Evolutionary conservation across 1,140 invertebrate genomes (phyloP).

Genomic region (Gonatopus flavifemur): DNA sequence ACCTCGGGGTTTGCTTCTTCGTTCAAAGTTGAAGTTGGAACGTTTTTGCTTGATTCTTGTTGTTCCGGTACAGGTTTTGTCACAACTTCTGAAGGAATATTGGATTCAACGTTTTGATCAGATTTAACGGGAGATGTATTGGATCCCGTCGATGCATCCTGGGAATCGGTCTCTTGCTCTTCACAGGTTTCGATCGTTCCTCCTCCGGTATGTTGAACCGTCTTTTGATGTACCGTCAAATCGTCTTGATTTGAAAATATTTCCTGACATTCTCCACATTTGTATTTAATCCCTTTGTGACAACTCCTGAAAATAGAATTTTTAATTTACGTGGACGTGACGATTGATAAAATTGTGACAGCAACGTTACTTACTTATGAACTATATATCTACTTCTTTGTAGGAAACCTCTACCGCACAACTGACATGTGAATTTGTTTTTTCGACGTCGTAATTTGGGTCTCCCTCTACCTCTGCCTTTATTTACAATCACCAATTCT

Average conservation of each 20-base stretch:
- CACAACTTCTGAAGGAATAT: too few species aligned
- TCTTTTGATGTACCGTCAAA: constrained; percentile 60
- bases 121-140: too few species aligned
- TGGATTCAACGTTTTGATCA: too few species aligned
- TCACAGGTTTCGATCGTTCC: constrained; percentile 42
- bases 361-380: constrained; percentile 46
- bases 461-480: constrained; percentile 59
- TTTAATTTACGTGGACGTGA: too few species aligned
- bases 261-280: constrained; percentile 57
- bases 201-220: constrained; percentile 55
- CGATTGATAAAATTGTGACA: constrained; percentile 8
- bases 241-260: constrained; percentile 54
- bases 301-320: constrained; percentile 45
- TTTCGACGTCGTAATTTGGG: constrained; percentile 57
- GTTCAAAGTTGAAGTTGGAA: not conserved
- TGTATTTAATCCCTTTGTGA: constrained; percentile 58
- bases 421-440: constrained; percentile 59
- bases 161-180: constrained; percentile 6
- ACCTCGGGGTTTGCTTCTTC: not conserved
- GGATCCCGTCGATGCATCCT: too few species aligned
- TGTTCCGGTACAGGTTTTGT: too few species aligned
- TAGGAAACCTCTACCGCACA: constrained; percentile 60
- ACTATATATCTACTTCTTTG: constrained; percentile 57
- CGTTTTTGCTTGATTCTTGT: not conserved
- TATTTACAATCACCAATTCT: constrained; percentile 64